A percentile compares a stretch with the other conserved stretches of the same genome.
Evolutionary conservation across 1,140 invertebrate genomes (phyloP).

Genomic region (Pteromalus puparum): DNA sequence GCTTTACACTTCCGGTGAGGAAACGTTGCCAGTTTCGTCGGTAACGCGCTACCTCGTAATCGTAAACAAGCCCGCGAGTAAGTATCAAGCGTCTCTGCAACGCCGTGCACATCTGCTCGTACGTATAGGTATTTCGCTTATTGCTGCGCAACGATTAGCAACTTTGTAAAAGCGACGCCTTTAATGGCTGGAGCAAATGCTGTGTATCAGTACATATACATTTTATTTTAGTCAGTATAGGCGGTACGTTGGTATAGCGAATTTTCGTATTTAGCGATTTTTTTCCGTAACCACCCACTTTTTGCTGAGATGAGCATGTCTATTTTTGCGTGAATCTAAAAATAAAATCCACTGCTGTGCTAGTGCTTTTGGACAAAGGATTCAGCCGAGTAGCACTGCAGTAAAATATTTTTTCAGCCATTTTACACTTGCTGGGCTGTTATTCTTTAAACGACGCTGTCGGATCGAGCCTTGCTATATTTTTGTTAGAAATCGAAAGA

Average conservation of each 20-base stretch:
- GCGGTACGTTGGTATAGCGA: neutral
- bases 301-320: neutral
- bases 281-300: too few species aligned
- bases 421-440: too few species aligned
- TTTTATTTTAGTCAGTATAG: too few species aligned
- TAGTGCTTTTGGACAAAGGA: too few species aligned
- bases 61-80: neutral
- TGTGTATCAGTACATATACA: too few species aligned
- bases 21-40: conserved; percentile 20
- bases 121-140: conserved; percentile 13
- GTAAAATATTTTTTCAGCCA: too few species aligned
- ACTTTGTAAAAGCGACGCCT: neutral
- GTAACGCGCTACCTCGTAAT: neutral
- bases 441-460: too few species aligned
- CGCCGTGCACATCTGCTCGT: neutral
- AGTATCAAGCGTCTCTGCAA: neutral
- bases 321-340: neutral
- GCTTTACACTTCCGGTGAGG: conserved; percentile 10
- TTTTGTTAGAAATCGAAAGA: too few species aligned
- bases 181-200: neutral
- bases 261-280: neutral
- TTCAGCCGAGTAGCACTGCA: too few species aligned
- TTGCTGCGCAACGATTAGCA: neutral
- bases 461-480: too few species aligned
- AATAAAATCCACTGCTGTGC: too few species aligned